phyloP scores from a whole-genome alignment of 1,140 invertebrate genomes.

The Bombyx mandarina region DNA sequence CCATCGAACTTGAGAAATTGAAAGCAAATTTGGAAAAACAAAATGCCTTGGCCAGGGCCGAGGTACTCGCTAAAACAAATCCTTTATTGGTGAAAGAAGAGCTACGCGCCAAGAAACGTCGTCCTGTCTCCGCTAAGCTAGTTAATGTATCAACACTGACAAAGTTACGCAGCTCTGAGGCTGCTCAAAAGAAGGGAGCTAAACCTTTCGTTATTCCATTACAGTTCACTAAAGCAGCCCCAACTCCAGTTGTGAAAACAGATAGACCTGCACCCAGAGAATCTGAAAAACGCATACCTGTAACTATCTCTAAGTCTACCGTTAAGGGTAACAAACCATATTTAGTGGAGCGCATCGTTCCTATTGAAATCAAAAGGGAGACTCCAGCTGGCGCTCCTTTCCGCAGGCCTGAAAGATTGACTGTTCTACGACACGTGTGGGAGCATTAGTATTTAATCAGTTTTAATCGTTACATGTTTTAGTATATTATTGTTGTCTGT shows the following conservation, averaged over 20 bases:
- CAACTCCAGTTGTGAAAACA: conserved; percentile 20
- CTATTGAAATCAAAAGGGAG: conserved; percentile 21
- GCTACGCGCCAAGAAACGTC: conserved; percentile 21
- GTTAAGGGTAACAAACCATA: conserved; percentile 21
- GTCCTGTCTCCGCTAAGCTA: conserved; percentile 6
- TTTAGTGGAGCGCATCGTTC: conserved; percentile 15
- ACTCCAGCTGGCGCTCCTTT: conserved; percentile 21
- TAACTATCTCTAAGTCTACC: conserved; percentile 15
- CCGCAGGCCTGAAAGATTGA: conserved; percentile 20
- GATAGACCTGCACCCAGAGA: conserved; percentile 17
- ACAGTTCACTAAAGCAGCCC: conserved; percentile 17
- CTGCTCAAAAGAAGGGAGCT: too few species aligned
- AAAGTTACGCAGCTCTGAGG: too few species aligned
- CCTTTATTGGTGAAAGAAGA: conserved; percentile 28
- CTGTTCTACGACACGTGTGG: conserved; percentile 27
- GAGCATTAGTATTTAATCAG: conserved; percentile 19
- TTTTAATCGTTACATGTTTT: conserved; percentile 7
- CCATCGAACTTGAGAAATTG: conserved; percentile 28
- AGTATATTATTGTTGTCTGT: conserved; percentile 7
- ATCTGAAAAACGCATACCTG: conserved; percentile 19
- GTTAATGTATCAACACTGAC: too few species aligned
- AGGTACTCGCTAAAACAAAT: conserved; percentile 25
- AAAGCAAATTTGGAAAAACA: conserved; percentile 25
- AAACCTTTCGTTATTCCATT: too few species aligned
- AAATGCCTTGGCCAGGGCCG: conserved; percentile 23